Evolutionary conservation across 2,888 invertebrate species (phyloP), one percentile per base, ranked within the genome.

Genomic region (Thecophora atra): DNA sequence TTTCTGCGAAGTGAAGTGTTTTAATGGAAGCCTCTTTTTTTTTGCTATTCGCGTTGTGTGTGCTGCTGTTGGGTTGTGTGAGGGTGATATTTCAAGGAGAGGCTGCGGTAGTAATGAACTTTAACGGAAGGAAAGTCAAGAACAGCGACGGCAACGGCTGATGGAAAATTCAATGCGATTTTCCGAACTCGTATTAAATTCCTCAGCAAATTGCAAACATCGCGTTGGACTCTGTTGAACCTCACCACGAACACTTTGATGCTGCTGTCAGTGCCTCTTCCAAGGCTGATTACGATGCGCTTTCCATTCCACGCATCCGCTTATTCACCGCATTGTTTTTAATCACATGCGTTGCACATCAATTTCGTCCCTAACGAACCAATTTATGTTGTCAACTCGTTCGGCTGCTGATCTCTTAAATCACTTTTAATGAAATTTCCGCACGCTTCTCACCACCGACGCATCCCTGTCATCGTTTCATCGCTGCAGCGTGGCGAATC

Each of bases 1-100:
- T n/a, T n/a, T n/a, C 37, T 37, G 30, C 44, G 56, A 19, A 44
- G 67, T 69, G 68, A 69, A 69, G 68, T 69, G 68, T 69, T 60
- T 69, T 69, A 69, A 69, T 69, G 68, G 68, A 60, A 47, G 56
- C 0, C 8, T 28, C 17, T 54, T 19, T 21, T 8, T 17, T n/a
- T 37, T 37, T 26, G n/a, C n/a, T n/a, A n/a, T n/a, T n/a, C n/a
- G n/a, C n/a, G n/a, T 24, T 24, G 24, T 44, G 19, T 15, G 21
- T 47, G 15, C 21, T 19, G 3, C 24, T 19, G 65, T 4, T 19
- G 28, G 51, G 17, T 26, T 51, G 52, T 42, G 65, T n/a, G 15
- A 15, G 28, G 51, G 21, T 51, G 15, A 4, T 4, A 4, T 21
- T 42, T 19, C 21, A 63, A 63, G 63, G 19, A 19, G 21, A 44